Percentiles rank a stretch among this genome's conserved stretches.
Evolutionary conservation across 2,888 invertebrate genomes (phyloP).

Genomic region (Spisula solida): DNA sequence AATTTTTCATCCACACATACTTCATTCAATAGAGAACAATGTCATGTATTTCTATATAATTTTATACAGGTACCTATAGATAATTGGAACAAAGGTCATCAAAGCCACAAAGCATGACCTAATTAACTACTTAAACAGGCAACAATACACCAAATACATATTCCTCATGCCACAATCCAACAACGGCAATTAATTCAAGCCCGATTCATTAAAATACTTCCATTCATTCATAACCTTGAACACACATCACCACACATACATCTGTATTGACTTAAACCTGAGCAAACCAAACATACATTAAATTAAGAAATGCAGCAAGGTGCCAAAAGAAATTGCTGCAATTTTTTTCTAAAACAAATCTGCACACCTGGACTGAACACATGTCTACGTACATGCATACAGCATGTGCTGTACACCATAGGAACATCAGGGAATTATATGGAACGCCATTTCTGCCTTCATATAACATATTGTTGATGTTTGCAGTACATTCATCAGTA

Average conservation of each 20-base stretch:
- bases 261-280: not conserved
- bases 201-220: not conserved
- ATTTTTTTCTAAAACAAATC: not conserved
- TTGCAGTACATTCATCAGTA: no score
- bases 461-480: no score
- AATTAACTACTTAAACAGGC: not conserved
- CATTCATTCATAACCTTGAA: not conserved
- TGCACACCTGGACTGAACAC: slow-evolving; percentile 6
- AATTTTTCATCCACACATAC: no score
- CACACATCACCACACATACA: not conserved
- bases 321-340: not conserved
- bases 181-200: not conserved
- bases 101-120: not conserved
- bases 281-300: not conserved
- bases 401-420: not conserved
- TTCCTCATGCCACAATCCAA: not conserved
- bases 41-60: no score
- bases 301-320: not conserved
- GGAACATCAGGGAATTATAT: no score
- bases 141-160: not conserved
- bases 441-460: no score
- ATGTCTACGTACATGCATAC: not conserved
- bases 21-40: no score
- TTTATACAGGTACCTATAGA: no score
- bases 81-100: no score